Evolutionary conservation across 2,113 vertebrate genomes (phyloP).

Genomic region (Falco punctatus): DNA sequence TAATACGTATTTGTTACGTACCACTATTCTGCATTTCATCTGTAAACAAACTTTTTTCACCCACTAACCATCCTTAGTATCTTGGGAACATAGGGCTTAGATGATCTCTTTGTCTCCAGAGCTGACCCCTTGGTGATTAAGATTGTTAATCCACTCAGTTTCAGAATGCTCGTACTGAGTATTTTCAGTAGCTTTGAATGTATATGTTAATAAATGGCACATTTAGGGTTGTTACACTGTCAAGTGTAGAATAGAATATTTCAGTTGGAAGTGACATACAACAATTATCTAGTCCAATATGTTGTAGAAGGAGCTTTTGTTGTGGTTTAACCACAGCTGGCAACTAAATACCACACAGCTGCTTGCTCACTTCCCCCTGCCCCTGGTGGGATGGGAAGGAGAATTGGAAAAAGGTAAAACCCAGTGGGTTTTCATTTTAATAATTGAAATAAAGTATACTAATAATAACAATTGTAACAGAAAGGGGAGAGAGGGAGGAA

Average conservation of each 20-base stretch:
- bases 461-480: too few species aligned
- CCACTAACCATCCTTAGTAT: background rate
- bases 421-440: too few species aligned
- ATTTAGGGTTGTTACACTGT: background rate
- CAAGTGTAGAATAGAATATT: background rate
- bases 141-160: background rate
- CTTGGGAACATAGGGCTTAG: background rate
- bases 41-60: background rate
- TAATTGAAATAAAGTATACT: too few species aligned
- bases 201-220: background rate
- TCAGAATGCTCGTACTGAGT: background rate
- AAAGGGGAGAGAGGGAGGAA: too few species aligned
- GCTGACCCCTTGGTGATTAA: background rate
- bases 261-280: background rate
- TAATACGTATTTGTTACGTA: background rate
- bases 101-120: background rate
- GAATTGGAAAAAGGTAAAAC: too few species aligned
- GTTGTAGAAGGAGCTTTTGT: background rate
- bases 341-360: too few species aligned
- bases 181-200: background rate
- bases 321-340: too few species aligned
- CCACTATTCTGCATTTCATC: constrained; percentile 2
- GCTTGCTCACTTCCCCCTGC: too few species aligned
- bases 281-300: background rate
- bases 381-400: too few species aligned